Conservation (phyloP, 2,888 invertebrate genomes). For the Allolobophora icterica region DNA sequence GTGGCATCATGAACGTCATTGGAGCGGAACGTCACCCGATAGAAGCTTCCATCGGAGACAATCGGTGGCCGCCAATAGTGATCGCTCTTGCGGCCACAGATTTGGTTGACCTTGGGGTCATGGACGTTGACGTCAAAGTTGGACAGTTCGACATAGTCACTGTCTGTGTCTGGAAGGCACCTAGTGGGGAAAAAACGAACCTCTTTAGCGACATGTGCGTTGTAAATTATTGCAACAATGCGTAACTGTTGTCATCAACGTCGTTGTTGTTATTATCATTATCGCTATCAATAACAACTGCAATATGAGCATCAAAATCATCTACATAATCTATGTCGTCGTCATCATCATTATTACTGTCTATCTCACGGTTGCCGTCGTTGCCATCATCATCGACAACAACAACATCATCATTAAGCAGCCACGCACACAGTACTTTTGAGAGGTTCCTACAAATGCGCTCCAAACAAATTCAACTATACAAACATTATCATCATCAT, state of each 20-base stretch:
- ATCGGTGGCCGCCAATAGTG: constrained; percentile 28
- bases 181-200: constrained; percentile 68
- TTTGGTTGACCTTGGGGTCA: constrained; percentile 85
- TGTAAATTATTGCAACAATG: background rate
- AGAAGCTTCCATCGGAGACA: constrained; percentile 83
- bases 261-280: background rate
- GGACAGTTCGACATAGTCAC: constrained; percentile 95
- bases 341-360: constrained; percentile 14
- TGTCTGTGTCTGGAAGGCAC: constrained; percentile 87
- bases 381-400: background rate
- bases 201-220: background rate
- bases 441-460: too few species aligned
- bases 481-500: constrained; percentile 15
- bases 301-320: background rate
- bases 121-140: constrained; percentile 80
- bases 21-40: constrained; percentile 90
- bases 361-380: background rate
- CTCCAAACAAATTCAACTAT: too few species aligned
- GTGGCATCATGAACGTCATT: constrained; percentile 91
- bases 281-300: too few species aligned
- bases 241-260: background rate
- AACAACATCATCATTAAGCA: constrained; percentile 12
- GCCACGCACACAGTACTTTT: too few species aligned
- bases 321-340: background rate
- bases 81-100: constrained; percentile 74